These are phyloP conservation scores for Arothron firmamentum DNA, from an alignment of 2,113 vertebrate genomes.

Conservation along the genomic window DNA sequence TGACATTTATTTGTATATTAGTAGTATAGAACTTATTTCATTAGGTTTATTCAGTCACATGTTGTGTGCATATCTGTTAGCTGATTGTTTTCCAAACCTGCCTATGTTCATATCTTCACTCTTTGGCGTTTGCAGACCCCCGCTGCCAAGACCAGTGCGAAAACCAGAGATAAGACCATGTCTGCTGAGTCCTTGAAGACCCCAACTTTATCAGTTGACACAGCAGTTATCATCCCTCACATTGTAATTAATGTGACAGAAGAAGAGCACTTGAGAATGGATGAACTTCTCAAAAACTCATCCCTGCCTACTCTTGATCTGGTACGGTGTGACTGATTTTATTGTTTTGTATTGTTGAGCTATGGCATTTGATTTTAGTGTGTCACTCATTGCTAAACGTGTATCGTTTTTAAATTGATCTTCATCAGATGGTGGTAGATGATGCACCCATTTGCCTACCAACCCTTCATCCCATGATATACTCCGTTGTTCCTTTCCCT, in stretches of 20 bases:
- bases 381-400: background rate
- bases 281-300: conserved; percentile 63
- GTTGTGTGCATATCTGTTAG: no score
- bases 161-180: conserved; percentile 51
- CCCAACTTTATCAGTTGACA: conserved; percentile 3
- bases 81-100: no score
- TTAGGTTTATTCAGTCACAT: no score
- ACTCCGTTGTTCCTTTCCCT: conserved; percentile 80
- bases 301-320: conserved; percentile 70
- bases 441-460: conserved; percentile 76
- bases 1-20: no score
- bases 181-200: conserved; percentile 8
- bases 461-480: conserved; percentile 69
- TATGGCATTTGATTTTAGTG: no score
- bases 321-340: conserved; percentile 58
- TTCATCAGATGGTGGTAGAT: conserved; percentile 81
- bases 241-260: conserved; percentile 68
- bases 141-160: conserved; percentile 67
- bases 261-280: conserved; percentile 30
- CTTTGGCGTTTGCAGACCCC: conserved; percentile 39
- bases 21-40: no score
- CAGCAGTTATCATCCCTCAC: conserved; percentile 68
- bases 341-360: background rate
- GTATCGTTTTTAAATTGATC: background rate
- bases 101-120: background rate